phyloP scores from a whole-genome alignment of 2,888 invertebrate genomes.

The Chalcosyrphus nemorum region DNA sequence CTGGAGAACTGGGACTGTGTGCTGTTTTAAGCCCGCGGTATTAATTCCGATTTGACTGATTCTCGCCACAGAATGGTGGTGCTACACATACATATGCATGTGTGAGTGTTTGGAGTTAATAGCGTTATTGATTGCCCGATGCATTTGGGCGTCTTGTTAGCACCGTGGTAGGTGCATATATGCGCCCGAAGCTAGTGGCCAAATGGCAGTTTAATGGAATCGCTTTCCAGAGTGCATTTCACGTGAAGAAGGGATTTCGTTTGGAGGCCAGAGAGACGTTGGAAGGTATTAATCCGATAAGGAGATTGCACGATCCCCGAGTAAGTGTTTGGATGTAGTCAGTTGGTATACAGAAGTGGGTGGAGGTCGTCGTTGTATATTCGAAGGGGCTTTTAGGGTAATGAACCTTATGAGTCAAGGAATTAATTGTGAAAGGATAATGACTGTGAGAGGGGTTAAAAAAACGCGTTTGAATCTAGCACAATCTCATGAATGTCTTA shows the following conservation, averaged over 20 bases:
- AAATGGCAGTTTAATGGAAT: slow-evolving; percentile 55
- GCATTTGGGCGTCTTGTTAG: slow-evolving; percentile 71
- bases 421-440: neutral
- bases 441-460: neutral
- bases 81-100: too few relatives aligned
- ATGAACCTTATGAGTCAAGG: slow-evolving; percentile 22
- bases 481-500: too few relatives aligned
- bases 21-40: slow-evolving; percentile 71
- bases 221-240: slow-evolving; percentile 10
- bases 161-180: slow-evolving; percentile 57
- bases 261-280: neutral
- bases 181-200: slow-evolving; percentile 15
- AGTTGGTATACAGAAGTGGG: slow-evolving; percentile 27
- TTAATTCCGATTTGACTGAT: slow-evolving; percentile 71
- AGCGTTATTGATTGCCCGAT: slow-evolving; percentile 68
- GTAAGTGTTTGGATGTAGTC: slow-evolving; percentile 31
- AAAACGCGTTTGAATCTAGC: too few relatives aligned
- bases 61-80: slow-evolving; percentile 53
- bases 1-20: slow-evolving; percentile 48
- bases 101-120: slow-evolving; percentile 53
- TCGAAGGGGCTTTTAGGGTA: slow-evolving; percentile 39
- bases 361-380: slow-evolving; percentile 51
- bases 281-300: slow-evolving; percentile 55
- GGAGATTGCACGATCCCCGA: slow-evolving; percentile 54
- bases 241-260: neutral